These are phyloP conservation scores for Sogatella furcifera DNA, from an alignment of 1,140 invertebrate species.

Conservation along the genomic window DNA sequence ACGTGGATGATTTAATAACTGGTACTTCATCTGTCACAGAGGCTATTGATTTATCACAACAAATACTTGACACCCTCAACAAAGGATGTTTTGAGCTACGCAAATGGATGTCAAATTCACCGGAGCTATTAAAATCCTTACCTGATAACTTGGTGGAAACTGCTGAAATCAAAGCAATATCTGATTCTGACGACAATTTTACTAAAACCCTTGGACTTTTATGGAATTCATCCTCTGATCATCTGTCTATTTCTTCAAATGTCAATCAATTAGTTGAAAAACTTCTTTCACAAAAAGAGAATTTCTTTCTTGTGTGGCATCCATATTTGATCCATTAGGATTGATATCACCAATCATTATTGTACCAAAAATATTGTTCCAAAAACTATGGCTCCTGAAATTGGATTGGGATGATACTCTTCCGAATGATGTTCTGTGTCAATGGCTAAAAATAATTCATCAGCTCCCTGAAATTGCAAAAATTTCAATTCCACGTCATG, in stretches of 20 bases:
- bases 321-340: constrained; percentile 20
- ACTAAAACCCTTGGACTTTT: constrained; percentile 27
- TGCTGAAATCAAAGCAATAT: constrained; percentile 1
- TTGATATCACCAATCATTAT: constrained; percentile 13
- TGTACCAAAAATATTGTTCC: constrained; percentile 16
- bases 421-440: neutral
- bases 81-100: constrained; percentile 24
- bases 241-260: constrained; percentile 16
- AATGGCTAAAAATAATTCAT: constrained; percentile 5
- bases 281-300: constrained; percentile 1
- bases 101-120: constrained; percentile 25
- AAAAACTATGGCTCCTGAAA: constrained; percentile 16
- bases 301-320: constrained; percentile 16
- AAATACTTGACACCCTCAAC: constrained; percentile 21
- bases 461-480: neutral
- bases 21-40: constrained; percentile 28
- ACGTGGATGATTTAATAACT: constrained; percentile 35
- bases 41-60: constrained; percentile 21
- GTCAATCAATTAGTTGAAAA: neutral
- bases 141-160: constrained; percentile 1
- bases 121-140: constrained; percentile 16
- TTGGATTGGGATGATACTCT: constrained; percentile 12
- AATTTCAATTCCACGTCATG: constrained; percentile 9
- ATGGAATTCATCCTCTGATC: constrained; percentile 26
- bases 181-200: constrained; percentile 12